Percentiles rank a stretch among this genome's conserved stretches.
These are phyloP conservation scores for Belgica antarctica DNA, from an alignment of 2,888 invertebrate species.

Conservation along the genomic window DNA sequence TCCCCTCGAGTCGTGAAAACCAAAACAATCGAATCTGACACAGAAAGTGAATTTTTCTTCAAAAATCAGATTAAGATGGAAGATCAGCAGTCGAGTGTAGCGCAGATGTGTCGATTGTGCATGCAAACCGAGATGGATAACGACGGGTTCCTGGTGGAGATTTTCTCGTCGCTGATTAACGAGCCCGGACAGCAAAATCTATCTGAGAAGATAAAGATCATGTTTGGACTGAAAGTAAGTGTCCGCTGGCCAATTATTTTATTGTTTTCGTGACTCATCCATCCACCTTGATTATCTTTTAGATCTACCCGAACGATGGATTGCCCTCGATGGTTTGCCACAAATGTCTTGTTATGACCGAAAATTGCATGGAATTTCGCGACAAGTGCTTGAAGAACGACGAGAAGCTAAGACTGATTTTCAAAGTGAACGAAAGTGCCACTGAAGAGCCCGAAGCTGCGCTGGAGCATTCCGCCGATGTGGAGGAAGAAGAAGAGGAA, in stretches of 20 bases:
- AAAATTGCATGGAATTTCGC: slow-evolving; percentile 19
- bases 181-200: slow-evolving; percentile 21
- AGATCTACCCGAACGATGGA: slow-evolving; percentile 31
- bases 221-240: slow-evolving; percentile 16
- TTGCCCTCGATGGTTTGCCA: slow-evolving; percentile 33
- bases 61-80: not conserved
- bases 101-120: slow-evolving; percentile 30
- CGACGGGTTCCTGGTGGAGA: slow-evolving; percentile 25
- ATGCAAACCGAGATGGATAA: not conserved
- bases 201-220: slow-evolving; percentile 21
- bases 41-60: no score
- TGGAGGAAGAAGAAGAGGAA: slow-evolving; percentile 21
- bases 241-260: not conserved
- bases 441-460: not conserved
- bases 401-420: slow-evolving; percentile 20
- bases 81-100: not conserved
- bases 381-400: slow-evolving; percentile 1
- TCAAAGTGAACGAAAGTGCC: slow-evolving; percentile 1
- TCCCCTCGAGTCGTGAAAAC: no score
- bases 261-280: no score
- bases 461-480: not conserved
- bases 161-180: slow-evolving; percentile 12
- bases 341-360: slow-evolving; percentile 33
- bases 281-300: not conserved
- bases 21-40: no score